Percentiles rank a stretch among this genome's conserved stretches.
Evolutionary conservation across 1,140 invertebrate species (phyloP).

Genomic region (Drosophila ohnishii): DNA sequence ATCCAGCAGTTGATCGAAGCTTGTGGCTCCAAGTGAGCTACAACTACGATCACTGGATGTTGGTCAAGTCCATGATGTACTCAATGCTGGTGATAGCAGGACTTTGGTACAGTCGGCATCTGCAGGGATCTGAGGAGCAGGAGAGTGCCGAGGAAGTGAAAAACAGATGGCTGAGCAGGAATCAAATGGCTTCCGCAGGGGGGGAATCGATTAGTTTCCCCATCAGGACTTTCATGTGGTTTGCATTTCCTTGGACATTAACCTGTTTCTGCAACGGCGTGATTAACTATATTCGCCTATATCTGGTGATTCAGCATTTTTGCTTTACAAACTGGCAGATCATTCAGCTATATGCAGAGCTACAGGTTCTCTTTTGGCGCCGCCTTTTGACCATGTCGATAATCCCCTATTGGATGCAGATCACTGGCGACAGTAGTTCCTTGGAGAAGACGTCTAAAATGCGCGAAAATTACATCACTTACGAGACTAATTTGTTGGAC

Average conservation of each 20-base stretch:
- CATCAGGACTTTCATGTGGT: constrained; percentile 12
- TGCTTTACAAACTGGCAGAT: constrained; percentile 39
- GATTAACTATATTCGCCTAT: constrained; percentile 37
- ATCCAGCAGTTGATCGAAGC: constrained; percentile 29
- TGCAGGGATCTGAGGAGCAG: background rate
- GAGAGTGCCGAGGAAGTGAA: constrained; percentile 44
- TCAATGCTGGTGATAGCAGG: constrained; percentile 40
- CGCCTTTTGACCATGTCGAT: constrained; percentile 8
- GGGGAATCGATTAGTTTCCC: constrained; percentile 21
- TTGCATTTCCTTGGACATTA: constrained; percentile 37
- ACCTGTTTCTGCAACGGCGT: constrained; percentile 38
- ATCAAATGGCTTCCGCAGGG: background rate
- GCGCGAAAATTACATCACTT: constrained; percentile 31
- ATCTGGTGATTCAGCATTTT: constrained; percentile 57
- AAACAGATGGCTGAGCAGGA: constrained; percentile 29
- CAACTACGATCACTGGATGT: constrained; percentile 41
- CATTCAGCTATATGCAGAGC: constrained; percentile 25
- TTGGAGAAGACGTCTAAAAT: background rate
- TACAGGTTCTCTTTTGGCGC: constrained; percentile 42
- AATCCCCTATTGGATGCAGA: background rate
- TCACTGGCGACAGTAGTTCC: constrained; percentile 3
- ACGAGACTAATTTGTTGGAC: constrained; percentile 36
- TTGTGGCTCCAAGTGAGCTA: constrained; percentile 49
- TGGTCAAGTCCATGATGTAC: constrained; percentile 39
- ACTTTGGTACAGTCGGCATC: constrained; percentile 41